A percentile compares a stretch with the other conserved stretches of the same genome.
Conservation (phyloP, 2,888 invertebrate genomes). For the Platycnemis pennipes region DNA sequence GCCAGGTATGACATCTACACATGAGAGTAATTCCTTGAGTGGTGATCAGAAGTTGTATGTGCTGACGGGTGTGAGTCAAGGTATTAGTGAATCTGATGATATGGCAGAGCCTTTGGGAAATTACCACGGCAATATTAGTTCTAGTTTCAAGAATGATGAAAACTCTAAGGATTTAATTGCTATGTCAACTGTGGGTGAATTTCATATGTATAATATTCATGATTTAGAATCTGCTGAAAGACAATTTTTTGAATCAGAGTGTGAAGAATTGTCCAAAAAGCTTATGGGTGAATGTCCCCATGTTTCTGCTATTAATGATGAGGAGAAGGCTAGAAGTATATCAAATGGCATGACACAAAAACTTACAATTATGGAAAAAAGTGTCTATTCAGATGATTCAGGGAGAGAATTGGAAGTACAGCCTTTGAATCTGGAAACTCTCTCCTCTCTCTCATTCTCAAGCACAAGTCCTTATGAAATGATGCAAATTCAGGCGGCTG, state of each 20-base stretch:
- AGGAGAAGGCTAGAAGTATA: background rate
- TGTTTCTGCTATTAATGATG: background rate
- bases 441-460: background rate
- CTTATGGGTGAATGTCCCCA: background rate
- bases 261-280: background rate
- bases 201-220: background rate
- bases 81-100: background rate
- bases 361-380: too few relatives aligned
- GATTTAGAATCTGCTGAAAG: conserved; percentile 53
- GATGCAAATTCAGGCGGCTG: conserved; percentile 36
- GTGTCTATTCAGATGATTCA: background rate
- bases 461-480: conserved; percentile 23
- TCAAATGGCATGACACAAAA: background rate
- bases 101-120: background rate
- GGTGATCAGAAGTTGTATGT: conserved; percentile 21
- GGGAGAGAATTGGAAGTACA: background rate
- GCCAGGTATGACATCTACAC: background rate
- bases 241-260: conserved; percentile 31
- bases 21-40: background rate
- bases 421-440: background rate
- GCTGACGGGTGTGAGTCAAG: background rate
- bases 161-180: background rate
- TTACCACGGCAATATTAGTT: background rate
- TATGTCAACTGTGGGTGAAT: background rate
- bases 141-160: background rate